A percentile compares a stretch with the other conserved stretches of the same genome.
Conservation (phyloP, 1,140 invertebrate species). For the Semibalanus balanoides region DNA sequence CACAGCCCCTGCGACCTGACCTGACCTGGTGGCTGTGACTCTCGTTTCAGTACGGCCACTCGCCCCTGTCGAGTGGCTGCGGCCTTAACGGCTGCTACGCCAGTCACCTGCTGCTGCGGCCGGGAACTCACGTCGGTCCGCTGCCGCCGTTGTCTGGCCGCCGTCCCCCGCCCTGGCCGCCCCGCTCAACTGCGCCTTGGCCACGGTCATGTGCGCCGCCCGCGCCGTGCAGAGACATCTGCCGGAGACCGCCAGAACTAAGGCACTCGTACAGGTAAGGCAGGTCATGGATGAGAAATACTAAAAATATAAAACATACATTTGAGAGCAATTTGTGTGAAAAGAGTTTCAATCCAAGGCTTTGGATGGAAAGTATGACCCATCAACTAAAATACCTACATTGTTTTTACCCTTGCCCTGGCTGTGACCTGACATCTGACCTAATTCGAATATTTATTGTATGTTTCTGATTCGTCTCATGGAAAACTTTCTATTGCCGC, state of each 20-base stretch:
- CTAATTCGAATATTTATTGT: too few relatives aligned
- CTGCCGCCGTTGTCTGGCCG: conserved; percentile 11
- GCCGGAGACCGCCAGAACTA: conserved; percentile 11
- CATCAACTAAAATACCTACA: too few relatives aligned
- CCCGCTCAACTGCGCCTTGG: conserved; percentile 17
- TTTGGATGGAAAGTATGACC: too few relatives aligned
- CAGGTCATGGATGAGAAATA: too few relatives aligned
- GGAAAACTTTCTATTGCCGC: too few relatives aligned
- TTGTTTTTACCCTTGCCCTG: too few relatives aligned
- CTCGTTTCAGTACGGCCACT: conserved; percentile 11
- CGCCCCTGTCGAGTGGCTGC: background rate
- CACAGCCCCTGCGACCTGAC: too few relatives aligned
- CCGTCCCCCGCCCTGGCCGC: conserved; percentile 14
- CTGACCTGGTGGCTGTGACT: background rate
- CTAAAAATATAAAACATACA: too few relatives aligned
- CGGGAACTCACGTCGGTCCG: conserved; percentile 10
- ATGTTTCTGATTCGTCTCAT: too few relatives aligned
- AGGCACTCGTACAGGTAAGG: conserved; percentile 7
- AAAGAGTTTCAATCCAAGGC: too few relatives aligned
- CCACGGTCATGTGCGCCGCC: conserved; percentile 14
- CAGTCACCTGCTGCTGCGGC: conserved; percentile 13
- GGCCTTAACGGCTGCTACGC: conserved; percentile 16
- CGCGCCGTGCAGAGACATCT: conserved; percentile 8
- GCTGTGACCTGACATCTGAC: too few relatives aligned
- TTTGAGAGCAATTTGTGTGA: too few relatives aligned